Base-by-base conservation (phyloP, 1,140 invertebrate genomes). In the Bilobella aurantiaca region DNA sequence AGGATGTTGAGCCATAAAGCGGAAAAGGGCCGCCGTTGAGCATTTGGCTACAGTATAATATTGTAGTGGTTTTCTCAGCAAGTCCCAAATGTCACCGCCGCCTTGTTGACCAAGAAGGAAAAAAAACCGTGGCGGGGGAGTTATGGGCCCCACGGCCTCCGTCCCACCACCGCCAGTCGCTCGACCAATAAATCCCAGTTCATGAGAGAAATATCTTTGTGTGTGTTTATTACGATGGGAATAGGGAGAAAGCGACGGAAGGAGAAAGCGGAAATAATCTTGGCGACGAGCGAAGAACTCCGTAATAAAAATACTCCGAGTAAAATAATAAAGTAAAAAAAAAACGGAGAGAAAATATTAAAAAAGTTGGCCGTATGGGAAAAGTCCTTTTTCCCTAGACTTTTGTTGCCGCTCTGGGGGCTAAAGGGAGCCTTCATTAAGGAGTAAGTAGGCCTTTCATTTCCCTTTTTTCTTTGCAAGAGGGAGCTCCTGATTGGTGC, bases 301-400 rank as follows among this genome's bases (percentile, higher is more conserved):
- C n/a, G n/a, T n/a, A n/a, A n/a, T n/a, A n/a, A n/a, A n/a, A n/a
- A n/a, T n/a, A n/a, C n/a, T n/a, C n/a, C n/a, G n/a, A n/a, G n/a
- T n/a, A n/a, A n/a, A n/a, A n/a, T n/a, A n/a, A n/a, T n/a, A 53
- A 18, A 53, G 49, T 23, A 53, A 53, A 18, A 53, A 53, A 53
- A 53, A 53, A 14, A 53, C 12, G 23, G 49, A 53, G 5, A 23
- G 5, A 16, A 53, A 16, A 5, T 53, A 53, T 16, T 53, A 53
- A 53, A 23, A 53, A 53, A 53, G 34, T 53, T 53, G 25, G 49
- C 49, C 49, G 8, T 53, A 42, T 42, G 34, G 34, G 18, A 42
- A 42, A 42, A 42, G 8, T 42, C 8, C 34, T 12, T 42, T n/a
- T n/a, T n/a, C n/a, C n/a, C n/a, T n/a, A n/a, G n/a, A n/a, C n/a